Conservation (phyloP, 2,888 invertebrate species). For the Chloroclysta siterata region DNA sequence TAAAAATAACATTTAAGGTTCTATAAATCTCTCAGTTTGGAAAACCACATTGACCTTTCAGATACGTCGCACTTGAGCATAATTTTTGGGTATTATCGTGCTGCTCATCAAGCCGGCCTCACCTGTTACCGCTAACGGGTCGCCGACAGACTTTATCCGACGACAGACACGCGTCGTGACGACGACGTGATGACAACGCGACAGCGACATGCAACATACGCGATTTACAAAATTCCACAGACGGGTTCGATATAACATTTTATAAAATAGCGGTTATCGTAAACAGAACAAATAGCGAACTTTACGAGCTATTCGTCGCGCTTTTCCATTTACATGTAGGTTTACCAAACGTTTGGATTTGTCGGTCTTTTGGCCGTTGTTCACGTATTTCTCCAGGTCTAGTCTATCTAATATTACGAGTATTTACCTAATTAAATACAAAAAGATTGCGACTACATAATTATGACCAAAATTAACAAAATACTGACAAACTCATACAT, state of each 20-base stretch:
- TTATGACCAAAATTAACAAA: too few relatives aligned
- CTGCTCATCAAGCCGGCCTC: constrained; percentile 23
- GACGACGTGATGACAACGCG: constrained; percentile 40
- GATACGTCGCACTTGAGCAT: constrained; percentile 22
- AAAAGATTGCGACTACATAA: too few relatives aligned
- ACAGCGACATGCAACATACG: constrained; percentile 50
- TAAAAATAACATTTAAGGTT: constrained; percentile 1
- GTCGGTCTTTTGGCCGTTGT: background rate
- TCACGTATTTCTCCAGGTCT: background rate
- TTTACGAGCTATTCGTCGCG: constrained; percentile 79
- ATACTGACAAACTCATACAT: too few relatives aligned
- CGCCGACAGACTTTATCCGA: constrained; percentile 34
- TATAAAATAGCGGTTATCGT: constrained; percentile 80
- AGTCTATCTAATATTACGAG: background rate
- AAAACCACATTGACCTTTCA: constrained; percentile 25
- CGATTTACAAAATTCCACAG: constrained; percentile 63
- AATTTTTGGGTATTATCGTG: constrained; percentile 29
- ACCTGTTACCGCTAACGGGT: constrained; percentile 29
- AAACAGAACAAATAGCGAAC: constrained; percentile 79
- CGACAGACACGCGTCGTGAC: constrained; percentile 28
- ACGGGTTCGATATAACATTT: constrained; percentile 67
- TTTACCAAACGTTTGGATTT: constrained; percentile 18
- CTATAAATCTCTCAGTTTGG: constrained; percentile 11
- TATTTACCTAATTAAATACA: background rate
- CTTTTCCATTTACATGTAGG: constrained; percentile 76